Evolutionary conservation across 2,888 invertebrate species (phyloP), one percentile per base, ranked within the genome.

Genomic region (Coremacera marginata): DNA sequence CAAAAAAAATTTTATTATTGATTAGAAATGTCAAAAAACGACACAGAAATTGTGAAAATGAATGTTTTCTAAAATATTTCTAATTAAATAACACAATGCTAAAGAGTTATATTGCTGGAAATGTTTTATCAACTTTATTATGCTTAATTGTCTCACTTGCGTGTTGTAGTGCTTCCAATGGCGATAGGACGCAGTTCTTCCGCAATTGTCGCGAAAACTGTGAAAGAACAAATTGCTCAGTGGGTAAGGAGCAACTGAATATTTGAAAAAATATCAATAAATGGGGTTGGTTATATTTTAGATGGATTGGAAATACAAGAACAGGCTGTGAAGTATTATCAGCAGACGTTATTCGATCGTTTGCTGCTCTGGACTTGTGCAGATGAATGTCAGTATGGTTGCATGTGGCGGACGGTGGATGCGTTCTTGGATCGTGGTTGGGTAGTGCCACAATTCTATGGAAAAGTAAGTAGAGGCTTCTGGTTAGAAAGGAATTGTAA

Each of bases 351-450:
- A 22, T 87, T 89, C 65, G 88, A 90, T 80, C 85, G 89, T 79
- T 79, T 93, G 62, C 88, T 94, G 16, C 88, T 90, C 31, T 98
- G 98, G 98, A 91, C 91, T 75, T 98, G 98, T 88, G 90, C 90
- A 7, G 96, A 97, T 84, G 97, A 98, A 85, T 98, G 98, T 86
- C 92, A 93, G 81, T 97, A 98, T 86, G 90, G 91, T 11, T 98
- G 98, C 87, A 98, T 97, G 96, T 98, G 98, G 98, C 90, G 92
- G 76, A 96, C 97, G 0, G 96, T 97, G 0, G 91, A 93, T n/a
- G 92, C 92, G 34, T 97, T 96, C 86, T 87, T 92, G 62, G 91
- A 92, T 77, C 91, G 93, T 80, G 92, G 93, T 0, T 92, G 92
- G 88, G 88, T 90, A n/a, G 92, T 95, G 73, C 98, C 98, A 4